Evolutionary conservation across 2,113 vertebrate species (phyloP).

Genomic region (Syngnathus floridae): DNA sequence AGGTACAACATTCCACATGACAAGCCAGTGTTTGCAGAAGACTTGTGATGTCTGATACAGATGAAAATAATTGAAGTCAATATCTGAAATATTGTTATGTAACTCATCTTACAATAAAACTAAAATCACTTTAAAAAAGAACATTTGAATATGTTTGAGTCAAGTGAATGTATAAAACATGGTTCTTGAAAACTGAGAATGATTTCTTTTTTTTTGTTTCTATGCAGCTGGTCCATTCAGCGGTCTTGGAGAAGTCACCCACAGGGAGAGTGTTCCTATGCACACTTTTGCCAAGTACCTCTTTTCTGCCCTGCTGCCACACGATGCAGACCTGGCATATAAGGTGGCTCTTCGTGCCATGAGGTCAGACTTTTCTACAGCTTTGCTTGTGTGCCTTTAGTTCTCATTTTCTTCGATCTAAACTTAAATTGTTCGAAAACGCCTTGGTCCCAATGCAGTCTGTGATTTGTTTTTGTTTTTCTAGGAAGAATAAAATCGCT

Average conservation of each 20-base stretch:
- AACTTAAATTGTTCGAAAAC: background rate
- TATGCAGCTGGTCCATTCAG: conserved; percentile 91
- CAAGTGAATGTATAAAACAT: background rate
- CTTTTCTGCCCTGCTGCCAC: conserved; percentile 90
- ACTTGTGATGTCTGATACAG: too few relatives aligned
- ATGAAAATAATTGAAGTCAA: too few relatives aligned
- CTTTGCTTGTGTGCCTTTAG: background rate
- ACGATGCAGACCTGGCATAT: conserved; percentile 92
- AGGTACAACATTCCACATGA: conserved; percentile 64
- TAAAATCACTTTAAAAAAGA: background rate
- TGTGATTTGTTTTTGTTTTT: too few relatives aligned
- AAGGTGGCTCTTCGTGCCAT: conserved; percentile 94
- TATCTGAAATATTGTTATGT: too few relatives aligned
- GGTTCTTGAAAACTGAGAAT: background rate
- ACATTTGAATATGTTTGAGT: background rate
- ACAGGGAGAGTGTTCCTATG: conserved; percentile 96
- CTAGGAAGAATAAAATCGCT: background rate
- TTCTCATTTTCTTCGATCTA: background rate
- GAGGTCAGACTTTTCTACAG: conserved; percentile 72
- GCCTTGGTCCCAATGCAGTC: background rate
- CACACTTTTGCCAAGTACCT: conserved; percentile 98
- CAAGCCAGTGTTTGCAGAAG: too few relatives aligned
- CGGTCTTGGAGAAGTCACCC: conserved; percentile 92
- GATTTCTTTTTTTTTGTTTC: background rate
- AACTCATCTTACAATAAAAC: background rate